phyloP scores from a whole-genome alignment of 2,113 vertebrate genomes.

The Ginglymostoma cirratum region DNA sequence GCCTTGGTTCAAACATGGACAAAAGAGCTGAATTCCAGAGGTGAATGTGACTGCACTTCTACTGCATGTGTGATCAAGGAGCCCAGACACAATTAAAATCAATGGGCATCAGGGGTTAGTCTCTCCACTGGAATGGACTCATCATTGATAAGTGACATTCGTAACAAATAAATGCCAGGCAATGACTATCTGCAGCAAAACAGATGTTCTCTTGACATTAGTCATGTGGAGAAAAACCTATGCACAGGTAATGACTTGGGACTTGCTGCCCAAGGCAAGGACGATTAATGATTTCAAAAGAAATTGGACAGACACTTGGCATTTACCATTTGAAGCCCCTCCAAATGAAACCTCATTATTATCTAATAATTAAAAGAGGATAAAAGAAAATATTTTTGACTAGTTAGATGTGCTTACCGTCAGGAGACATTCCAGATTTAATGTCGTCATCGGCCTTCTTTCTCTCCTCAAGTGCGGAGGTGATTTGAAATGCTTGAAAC shows the following conservation, averaged over 20 bases:
- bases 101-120: neutral
- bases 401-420: neutral
- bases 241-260: too few relatives aligned
- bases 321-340: neutral
- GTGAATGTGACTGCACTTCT: neutral
- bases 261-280: too few relatives aligned
- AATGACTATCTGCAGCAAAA: neutral
- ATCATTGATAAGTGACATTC: neutral
- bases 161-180: neutral
- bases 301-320: neutral
- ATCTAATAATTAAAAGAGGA: neutral
- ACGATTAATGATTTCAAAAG: too few relatives aligned
- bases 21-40: neutral
- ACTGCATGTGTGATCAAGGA: neutral
- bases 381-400: neutral
- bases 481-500: neutral
- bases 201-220: too few relatives aligned
- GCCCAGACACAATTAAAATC: neutral
- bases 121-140: too few relatives aligned
- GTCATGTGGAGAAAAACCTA: too few relatives aligned
- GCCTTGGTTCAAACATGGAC: neutral
- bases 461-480: neutral
- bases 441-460: neutral
- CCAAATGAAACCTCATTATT: neutral
- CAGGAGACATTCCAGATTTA: slow-evolving; percentile 3